These are phyloP conservation scores for Carassius carassius DNA, from an alignment of 2,113 vertebrate species.

Conservation along the genomic window DNA sequence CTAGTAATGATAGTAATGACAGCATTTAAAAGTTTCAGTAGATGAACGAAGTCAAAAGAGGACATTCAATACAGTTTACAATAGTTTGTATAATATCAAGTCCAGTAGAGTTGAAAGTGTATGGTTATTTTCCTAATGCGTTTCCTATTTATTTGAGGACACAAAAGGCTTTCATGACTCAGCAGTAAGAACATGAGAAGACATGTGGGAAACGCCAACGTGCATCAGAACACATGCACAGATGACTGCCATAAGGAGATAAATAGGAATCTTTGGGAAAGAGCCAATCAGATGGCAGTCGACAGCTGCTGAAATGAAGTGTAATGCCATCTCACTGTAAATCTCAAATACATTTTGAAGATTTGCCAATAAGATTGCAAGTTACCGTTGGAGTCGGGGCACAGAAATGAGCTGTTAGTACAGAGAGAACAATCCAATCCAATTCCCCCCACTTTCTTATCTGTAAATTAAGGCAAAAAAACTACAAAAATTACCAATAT, in stretches of 20 bases:
- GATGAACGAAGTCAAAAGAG: background rate
- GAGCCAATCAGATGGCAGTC: background rate
- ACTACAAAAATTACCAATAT: too few relatives aligned
- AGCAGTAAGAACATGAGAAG: background rate
- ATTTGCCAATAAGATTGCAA: too few relatives aligned
- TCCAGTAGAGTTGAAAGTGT: background rate
- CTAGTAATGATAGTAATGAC: background rate
- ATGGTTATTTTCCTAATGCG: background rate
- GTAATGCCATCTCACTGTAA: background rate
- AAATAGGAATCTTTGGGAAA: background rate
- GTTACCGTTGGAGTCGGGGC: too few relatives aligned
- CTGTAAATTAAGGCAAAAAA: too few relatives aligned
- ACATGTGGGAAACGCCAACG: background rate
- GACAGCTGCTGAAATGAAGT: constrained; percentile 1
- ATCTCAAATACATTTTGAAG: too few relatives aligned
- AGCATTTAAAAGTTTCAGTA: background rate
- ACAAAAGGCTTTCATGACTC: background rate
- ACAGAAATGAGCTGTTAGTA: too few relatives aligned
- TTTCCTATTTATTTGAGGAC: background rate
- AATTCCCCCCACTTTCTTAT: too few relatives aligned
- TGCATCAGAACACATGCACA: background rate
- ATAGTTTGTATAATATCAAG: too few relatives aligned
- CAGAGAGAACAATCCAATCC: too few relatives aligned
- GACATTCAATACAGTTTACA: too few relatives aligned
- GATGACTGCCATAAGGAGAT: background rate